Conservation (phyloP, 2,797 vertebrate species). For the Myioborus melanocephalus region DNA sequence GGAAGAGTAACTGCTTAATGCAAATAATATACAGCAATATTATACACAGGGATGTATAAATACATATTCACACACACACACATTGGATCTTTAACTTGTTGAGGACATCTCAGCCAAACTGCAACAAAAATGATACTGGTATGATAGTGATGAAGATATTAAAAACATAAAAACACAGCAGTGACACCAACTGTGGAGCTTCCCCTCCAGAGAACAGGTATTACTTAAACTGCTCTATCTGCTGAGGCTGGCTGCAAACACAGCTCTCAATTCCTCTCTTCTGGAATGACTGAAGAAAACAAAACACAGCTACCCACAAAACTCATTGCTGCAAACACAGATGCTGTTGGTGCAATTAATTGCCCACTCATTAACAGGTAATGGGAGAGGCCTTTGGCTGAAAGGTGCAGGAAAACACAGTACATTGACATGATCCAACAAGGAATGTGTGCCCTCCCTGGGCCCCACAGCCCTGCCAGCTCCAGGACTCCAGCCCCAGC, state of each 20-base stretch:
- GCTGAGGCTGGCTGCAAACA: background rate
- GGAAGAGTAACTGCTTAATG: background rate
- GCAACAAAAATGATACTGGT: background rate
- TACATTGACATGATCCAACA: fast-evolving
- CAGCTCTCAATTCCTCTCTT: background rate
- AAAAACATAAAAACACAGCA: background rate
- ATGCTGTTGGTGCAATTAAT: background rate
- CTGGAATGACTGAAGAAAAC: background rate
- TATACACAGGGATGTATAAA: background rate
- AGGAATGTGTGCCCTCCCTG: background rate
- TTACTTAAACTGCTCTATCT: background rate
- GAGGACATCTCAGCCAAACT: background rate
- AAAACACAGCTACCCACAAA: background rate
- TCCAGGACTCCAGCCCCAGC: background rate
- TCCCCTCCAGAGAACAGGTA: background rate
- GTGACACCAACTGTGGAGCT: background rate
- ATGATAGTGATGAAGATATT: background rate
- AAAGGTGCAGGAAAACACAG: background rate
- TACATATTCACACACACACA: background rate
- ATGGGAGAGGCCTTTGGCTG: background rate
- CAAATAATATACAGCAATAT: conserved; percentile 20
- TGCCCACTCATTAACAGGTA: fast-evolving
- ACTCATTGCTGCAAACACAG: background rate
- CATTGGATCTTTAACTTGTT: background rate
- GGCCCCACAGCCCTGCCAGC: background rate